phyloP scores from a whole-genome alignment of 2,888 invertebrate genomes.

The Ochropacha duplaris region DNA sequence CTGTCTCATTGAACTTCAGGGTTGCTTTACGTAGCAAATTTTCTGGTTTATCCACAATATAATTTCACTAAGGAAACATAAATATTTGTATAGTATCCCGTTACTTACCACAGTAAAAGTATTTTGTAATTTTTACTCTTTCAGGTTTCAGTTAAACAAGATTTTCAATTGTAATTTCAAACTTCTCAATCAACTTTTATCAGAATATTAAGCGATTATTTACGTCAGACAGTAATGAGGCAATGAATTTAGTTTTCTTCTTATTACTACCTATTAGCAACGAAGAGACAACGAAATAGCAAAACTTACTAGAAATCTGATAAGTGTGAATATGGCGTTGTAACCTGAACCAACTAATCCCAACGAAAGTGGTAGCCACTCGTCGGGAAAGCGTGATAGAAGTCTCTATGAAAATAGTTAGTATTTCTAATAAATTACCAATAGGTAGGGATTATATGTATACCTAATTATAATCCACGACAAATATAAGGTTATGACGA shows the following conservation, averaged over 20 bases:
- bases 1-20: slow-evolving; percentile 66
- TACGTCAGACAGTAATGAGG: background rate
- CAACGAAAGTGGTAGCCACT: background rate
- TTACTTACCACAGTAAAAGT: background rate
- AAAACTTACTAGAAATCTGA: background rate
- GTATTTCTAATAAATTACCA: no score
- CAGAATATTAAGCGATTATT: no score
- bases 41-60: no score
- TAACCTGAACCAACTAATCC: background rate
- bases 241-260: no score
- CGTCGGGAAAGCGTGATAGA: background rate
- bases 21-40: slow-evolving; percentile 38
- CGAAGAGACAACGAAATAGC: background rate
- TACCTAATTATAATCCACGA: no score
- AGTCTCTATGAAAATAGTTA: background rate
- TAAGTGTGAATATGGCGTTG: background rate
- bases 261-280: background rate
- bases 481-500: no score
- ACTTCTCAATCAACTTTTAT: no score
- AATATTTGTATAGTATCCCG: background rate
- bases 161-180: no score
- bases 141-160: no score
- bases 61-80: background rate
- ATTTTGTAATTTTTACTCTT: no score
- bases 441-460: no score